Base-by-base conservation (phyloP, 1,140 invertebrate genomes). In the Ptiloglossa arizonensis region DNA sequence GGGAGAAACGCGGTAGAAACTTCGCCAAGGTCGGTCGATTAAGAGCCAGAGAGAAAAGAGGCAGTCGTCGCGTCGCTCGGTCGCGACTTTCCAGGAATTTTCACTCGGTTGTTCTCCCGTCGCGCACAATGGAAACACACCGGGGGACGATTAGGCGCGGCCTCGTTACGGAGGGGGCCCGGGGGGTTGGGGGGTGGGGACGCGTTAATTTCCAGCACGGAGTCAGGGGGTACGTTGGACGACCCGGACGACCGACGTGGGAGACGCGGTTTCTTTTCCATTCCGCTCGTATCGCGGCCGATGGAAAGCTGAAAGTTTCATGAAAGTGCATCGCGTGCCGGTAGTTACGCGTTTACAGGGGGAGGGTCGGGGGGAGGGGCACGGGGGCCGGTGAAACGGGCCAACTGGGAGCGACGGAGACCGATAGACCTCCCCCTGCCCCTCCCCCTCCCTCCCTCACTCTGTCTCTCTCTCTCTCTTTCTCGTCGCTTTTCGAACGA, bases 231-330 rank as follows among this genome's bases (percentile, higher is more conserved):
- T 13, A 24, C 13, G 27, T 54, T 24, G 64, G 6, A 3, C 46
- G 19, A 52, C 0, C 8, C 17, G 44, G 13, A 38, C 27, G 27
- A 8, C 22, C 67, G 50, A 74, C 80, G 79, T 83, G 86, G 80
- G 82, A 86, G 82, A 86, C 52, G 57, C 24, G 44, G 62, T 73
- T 86, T 79, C 75, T 84, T 88, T 84, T 83, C 72, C 68, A 80
- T 73, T 81, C 68, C 50, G 48, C 70, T 73, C 62, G 69, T 80
- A 81, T 87, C 71, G 76, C 79, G 80, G 73, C 81, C 87, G 83
- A 88, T 89, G 87, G 87, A 89, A 90, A 91, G 89, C 89, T 88
- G 89, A 91, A 91, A 90, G 88, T 91, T 90, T 89, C 83, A 88
- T 87, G 89, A 90, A 90, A 90, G 88, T 90, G 88, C 89, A 90